Evolutionary conservation across 2,888 invertebrate genomes (phyloP), one percentile per base, ranked within the genome.

Genomic region (Punctoribates punctum): DNA sequence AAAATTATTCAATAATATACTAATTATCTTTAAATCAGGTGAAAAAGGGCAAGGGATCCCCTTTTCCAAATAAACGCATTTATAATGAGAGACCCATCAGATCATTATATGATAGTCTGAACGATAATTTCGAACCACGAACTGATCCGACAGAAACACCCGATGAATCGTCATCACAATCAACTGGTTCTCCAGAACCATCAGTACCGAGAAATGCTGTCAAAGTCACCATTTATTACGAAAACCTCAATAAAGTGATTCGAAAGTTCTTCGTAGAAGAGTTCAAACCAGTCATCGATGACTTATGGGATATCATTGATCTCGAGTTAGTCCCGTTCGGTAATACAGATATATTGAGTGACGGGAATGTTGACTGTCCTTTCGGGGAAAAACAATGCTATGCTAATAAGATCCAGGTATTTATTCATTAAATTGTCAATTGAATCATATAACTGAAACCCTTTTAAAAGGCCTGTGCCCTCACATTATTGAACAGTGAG

Each of bases 301-400:
- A 60, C 15, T 51, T 73, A n/a, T 46, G 57, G 38, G 25, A 51
- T 17, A 51, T 73, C 15, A 73, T 76, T 25, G 51, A 76, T 76
- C 73, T 76, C 51, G 46, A 62, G 38, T 54, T 76, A 23, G 72
- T 60, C 20, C 76, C 76, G 27, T 76, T 54, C 57, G 76, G 76
- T 1, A 73, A 60, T 8, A 75, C 75, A 15, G 11, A 11, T 1
- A 8, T 23, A 67, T n/a, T n/a, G n/a, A 20, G 15, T 42, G 5
- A 13, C 34, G 70, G n/a, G n/a, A n/a, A n/a, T n/a, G n/a, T n/a
- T n/a, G 48, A 72, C 6, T 76, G 76, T 73, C 46, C 54, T 17
- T 48, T 38, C n/a, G 76, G 76, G 11, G 73, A 76, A 9, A 62
- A 38, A 20, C 76, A 76, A 25, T 76, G 76, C 25, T 65, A 25